Base-by-base conservation (phyloP, 2,888 invertebrate genomes). In the Hirtodrosophila duncani region DNA sequence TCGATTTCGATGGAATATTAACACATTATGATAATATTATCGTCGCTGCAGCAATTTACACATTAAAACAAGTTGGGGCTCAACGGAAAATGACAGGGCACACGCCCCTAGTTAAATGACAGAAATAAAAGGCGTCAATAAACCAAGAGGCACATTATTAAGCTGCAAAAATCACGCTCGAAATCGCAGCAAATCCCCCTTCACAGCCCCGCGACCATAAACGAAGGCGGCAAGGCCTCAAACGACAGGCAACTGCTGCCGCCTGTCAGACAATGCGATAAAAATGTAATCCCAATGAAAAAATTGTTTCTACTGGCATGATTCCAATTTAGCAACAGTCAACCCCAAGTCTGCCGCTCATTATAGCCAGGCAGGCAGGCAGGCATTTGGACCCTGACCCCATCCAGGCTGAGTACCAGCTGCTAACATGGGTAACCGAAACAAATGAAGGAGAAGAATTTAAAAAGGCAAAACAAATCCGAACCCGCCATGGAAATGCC, bases 371-470 rank as follows among this genome's bases (percentile, higher is more conserved):
- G 34, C 8, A 14, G 18, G 18, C 13, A 18, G n/a, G 10, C 7
- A 10, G 7, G 33, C 10, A 21, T 2, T 18, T 10, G 27, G 6
- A 13, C n/a, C n/a, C n/a, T n/a, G n/a, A n/a, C n/a, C n/a, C n/a
- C n/a, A n/a, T n/a, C n/a, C n/a, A 18, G 11, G 16, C 8, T 30
- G 3, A 20, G 4, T 20, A 36, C 18, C 39, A 58, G 49, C 58
- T 58, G 56, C 49, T 58, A n/a, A n/a, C n/a, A n/a, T n/a, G n/a
- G 46, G 55, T 42, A 49, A 64, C 64, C 72, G 63, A 64, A 68
- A 59, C 81, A 84, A 86, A 85, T 87, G 83, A 86, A 84, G 82
- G 82, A 78, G 82, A 87, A 85, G 83, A 85, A 86, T 87, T 86
- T 87, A 87, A 67, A 67, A 74, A 67, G 70, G 67, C 72, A 66